These are phyloP conservation scores for Emydoidea blandingii DNA, from an alignment of 2,797 vertebrate genomes.

Conservation along the genomic window DNA sequence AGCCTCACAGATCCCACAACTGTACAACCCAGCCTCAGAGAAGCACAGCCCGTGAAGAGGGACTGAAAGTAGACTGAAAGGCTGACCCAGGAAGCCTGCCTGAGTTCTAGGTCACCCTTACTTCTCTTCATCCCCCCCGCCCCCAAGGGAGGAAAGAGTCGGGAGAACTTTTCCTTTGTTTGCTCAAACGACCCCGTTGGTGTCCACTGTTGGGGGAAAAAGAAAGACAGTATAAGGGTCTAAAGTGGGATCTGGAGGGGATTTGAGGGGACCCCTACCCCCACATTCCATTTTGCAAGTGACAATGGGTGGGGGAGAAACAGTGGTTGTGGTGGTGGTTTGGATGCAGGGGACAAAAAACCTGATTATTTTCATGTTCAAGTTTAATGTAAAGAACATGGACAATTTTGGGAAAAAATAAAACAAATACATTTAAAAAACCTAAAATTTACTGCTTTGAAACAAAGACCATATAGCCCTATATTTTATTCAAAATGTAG, in stretches of 20 bases:
- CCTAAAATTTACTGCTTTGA: background rate
- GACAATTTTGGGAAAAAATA: background rate
- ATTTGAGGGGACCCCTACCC: too few species aligned
- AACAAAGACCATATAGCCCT: background rate
- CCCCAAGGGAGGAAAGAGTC: background rate
- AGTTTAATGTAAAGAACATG: too few species aligned
- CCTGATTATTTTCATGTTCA: too few species aligned
- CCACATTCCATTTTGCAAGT: background rate
- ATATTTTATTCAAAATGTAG: slow-evolving; percentile 2
- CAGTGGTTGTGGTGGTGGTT: background rate
- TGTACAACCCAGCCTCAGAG: background rate
- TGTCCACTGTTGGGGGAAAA: rapidly evolving
- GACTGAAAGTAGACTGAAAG: too few species aligned
- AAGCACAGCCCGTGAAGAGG: background rate
- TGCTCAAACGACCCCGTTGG: background rate
- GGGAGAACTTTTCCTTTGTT: background rate
- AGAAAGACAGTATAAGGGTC: background rate
- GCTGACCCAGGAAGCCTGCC: too few species aligned
- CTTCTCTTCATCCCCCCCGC: background rate
- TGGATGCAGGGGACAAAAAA: background rate
- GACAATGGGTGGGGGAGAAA: background rate
- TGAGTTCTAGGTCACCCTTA: background rate
- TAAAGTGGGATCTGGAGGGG: background rate
- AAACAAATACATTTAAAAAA: background rate
- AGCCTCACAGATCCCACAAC: background rate